Percentiles rank a stretch among this genome's conserved stretches.
These are phyloP conservation scores for Oryzias celebensis DNA, from an alignment of 2,113 vertebrate genomes.

Conservation along the genomic window DNA sequence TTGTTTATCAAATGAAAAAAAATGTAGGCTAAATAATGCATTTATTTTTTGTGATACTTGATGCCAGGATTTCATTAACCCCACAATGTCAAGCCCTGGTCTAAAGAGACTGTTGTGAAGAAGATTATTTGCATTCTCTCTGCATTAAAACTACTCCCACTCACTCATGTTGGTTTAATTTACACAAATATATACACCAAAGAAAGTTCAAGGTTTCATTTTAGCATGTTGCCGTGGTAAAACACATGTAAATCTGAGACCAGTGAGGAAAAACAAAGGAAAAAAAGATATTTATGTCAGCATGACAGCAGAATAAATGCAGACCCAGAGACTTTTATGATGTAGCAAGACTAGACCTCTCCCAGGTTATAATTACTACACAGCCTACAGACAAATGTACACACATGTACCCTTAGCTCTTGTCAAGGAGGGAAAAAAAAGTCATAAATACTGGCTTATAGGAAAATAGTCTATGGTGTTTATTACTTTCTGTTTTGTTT, in stretches of 20 bases:
- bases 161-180: background rate
- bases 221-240: conserved; percentile 25
- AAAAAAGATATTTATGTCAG: conserved; percentile 58
- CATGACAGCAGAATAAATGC: conserved; percentile 57
- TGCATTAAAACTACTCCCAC: background rate
- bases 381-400: conserved; percentile 56
- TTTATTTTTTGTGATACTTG: too few relatives aligned
- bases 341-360: conserved; percentile 26
- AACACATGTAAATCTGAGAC: conserved; percentile 52
- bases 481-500: conserved; percentile 56
- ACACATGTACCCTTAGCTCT: conserved; percentile 40
- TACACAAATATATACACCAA: conserved; percentile 9
- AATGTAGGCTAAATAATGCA: too few relatives aligned
- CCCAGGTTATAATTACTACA: conserved; percentile 63
- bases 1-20: too few relatives aligned
- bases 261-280: conserved; percentile 39
- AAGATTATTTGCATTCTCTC: conserved; percentile 12
- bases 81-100: too few relatives aligned
- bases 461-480: conserved; percentile 61
- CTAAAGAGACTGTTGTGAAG: too few relatives aligned
- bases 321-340: conserved; percentile 55
- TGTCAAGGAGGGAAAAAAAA: conserved; percentile 48
- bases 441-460: conserved; percentile 65
- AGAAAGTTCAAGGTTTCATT: conserved; percentile 28
- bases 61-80: too few relatives aligned